Conservation (phyloP, 2,888 invertebrate species). For the Drosophila bunnanda region DNA sequence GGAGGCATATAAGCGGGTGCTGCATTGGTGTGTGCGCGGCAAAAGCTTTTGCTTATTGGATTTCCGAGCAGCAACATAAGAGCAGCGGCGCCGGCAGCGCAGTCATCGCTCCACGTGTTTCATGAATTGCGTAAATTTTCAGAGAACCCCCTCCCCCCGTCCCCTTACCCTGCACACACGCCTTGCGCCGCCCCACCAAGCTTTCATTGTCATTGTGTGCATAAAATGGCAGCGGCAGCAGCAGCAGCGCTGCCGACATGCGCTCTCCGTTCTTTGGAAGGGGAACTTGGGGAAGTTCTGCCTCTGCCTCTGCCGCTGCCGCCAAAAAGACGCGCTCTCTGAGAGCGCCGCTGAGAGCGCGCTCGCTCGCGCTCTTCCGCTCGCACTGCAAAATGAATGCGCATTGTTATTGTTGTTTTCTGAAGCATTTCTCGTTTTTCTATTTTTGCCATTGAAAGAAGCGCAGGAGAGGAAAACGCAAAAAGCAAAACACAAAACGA, state of each 20-base stretch:
- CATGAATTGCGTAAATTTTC: slow-evolving; percentile 75
- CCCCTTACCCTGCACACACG: background rate
- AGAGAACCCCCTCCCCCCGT: slow-evolving; percentile 8
- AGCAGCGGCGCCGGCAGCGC: slow-evolving; percentile 49
- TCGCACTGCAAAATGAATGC: slow-evolving; percentile 66
- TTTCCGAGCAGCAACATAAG: slow-evolving; percentile 53
- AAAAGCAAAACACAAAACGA: slow-evolving; percentile 54
- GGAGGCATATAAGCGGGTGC: slow-evolving; percentile 66
- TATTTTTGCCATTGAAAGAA: slow-evolving; percentile 62
- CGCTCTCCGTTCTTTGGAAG: slow-evolving; percentile 32
- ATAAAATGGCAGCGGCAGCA: slow-evolving; percentile 54
- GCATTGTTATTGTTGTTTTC: slow-evolving; percentile 52
- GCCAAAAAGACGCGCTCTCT: slow-evolving; percentile 55
- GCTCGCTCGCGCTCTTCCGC: slow-evolving; percentile 13
- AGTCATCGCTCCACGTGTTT: slow-evolving; percentile 75
- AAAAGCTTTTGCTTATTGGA: slow-evolving; percentile 72
- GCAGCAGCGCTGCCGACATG: slow-evolving; percentile 49
- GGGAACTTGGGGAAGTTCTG: slow-evolving; percentile 52
- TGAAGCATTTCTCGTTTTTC: slow-evolving; percentile 26
- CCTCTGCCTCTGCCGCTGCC: slow-evolving; percentile 4
- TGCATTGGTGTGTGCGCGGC: slow-evolving; percentile 73
- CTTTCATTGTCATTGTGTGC: slow-evolving; percentile 52
- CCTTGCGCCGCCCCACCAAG: slow-evolving; percentile 7
- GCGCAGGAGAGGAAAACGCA: slow-evolving; percentile 42
- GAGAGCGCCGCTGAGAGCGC: background rate